Conservation (phyloP, 2,113 vertebrate genomes). For the Peromyscus maniculatus region DNA sequence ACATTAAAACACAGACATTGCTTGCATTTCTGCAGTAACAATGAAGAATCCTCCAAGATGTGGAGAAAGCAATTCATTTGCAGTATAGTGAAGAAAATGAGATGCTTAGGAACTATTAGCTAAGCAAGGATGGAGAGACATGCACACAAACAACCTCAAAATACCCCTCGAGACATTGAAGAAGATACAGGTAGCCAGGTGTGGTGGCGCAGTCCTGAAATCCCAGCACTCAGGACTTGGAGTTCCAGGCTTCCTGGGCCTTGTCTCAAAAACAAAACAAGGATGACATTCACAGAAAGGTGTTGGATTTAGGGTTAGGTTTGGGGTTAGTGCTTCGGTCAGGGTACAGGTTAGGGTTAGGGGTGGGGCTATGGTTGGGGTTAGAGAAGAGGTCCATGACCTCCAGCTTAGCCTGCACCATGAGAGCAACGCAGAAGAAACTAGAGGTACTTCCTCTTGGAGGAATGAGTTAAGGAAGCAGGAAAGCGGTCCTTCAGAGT, state of each 20-base stretch:
- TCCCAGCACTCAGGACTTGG: not conserved
- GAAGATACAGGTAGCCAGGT: not conserved
- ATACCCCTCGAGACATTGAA: not conserved
- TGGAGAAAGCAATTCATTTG: conserved; percentile 30
- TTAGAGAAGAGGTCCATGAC: not conserved
- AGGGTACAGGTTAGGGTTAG: not conserved
- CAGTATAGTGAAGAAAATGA: not conserved
- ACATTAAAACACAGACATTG: not conserved
- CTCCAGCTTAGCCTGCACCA: no score
- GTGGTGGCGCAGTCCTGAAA: not conserved
- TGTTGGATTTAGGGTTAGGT: not conserved
- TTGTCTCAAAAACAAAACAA: not conserved
- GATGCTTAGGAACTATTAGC: not conserved
- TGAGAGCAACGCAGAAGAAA: no score
- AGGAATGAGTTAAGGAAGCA: no score
- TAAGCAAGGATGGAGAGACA: not conserved
- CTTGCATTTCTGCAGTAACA: conserved; percentile 8
- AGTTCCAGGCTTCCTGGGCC: not conserved
- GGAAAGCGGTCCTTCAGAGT: no score
- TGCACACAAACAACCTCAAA: not conserved
- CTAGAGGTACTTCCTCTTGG: no score
- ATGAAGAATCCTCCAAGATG: conserved; percentile 21
- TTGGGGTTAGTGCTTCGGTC: not conserved
- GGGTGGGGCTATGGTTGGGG: not conserved
- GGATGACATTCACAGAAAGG: not conserved